Conservation (phyloP, 2,797 vertebrate genomes). For the Spatula clypeata region DNA sequence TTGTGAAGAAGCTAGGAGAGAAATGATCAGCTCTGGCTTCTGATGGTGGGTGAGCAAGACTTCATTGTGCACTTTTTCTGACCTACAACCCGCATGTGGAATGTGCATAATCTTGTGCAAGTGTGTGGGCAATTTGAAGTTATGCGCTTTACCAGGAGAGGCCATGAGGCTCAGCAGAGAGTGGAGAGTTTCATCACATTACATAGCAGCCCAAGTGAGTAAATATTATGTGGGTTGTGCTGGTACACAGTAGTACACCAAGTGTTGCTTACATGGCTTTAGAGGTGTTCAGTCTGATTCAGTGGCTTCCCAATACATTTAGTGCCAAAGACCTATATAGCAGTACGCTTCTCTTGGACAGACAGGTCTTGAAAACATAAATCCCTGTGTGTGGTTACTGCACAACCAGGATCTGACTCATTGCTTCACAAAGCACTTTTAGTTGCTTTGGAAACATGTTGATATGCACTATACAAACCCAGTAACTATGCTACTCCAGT, state of each 20-base stretch:
- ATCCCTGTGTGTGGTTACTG: constrained; percentile 59
- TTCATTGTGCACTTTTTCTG: background rate
- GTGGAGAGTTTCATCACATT: background rate
- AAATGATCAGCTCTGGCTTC: background rate
- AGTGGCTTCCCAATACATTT: background rate
- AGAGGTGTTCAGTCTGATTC: constrained; percentile 14
- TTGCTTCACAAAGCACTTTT: constrained; percentile 68
- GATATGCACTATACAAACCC: constrained; percentile 21
- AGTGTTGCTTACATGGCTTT: constrained; percentile 2
- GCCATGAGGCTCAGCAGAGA: constrained; percentile 3
- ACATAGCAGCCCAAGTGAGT: background rate
- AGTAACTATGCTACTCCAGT: background rate
- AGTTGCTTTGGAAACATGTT: constrained; percentile 62
- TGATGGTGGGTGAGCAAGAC: background rate
- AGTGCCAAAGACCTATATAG: constrained; percentile 49
- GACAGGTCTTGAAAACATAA: constrained; percentile 53
- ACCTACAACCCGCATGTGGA: background rate
- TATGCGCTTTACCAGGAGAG: background rate
- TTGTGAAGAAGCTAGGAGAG: background rate
- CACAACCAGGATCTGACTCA: constrained; percentile 64
- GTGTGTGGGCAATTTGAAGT: background rate
- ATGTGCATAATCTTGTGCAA: background rate
- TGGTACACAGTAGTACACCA: constrained; percentile 51
- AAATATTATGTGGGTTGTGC: constrained; percentile 28
- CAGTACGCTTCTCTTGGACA: constrained; percentile 47